Base-by-base conservation (phyloP, 2,797 vertebrate genomes). In the Poliocrania exsul region DNA sequence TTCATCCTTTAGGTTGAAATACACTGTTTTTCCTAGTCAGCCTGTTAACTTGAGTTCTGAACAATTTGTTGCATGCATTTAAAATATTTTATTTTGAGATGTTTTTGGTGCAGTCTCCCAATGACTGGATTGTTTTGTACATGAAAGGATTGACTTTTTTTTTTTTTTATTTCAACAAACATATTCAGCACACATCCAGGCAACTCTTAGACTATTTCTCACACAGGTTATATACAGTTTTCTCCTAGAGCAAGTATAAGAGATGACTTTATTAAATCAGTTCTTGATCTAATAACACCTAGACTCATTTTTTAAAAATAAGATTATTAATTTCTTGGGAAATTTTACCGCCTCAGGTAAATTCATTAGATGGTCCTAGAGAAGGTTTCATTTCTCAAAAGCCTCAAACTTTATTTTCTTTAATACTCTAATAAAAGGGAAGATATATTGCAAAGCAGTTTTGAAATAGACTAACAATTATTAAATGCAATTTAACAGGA, bases 231-330 rank as follows among this genome's bases (percentile, higher is more conserved):
- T 74, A 61, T 56, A 64, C 8, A 35, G 26, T 91, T 92, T 86
- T 82, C 6, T 25, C 19, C 29, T 56, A 24, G 56, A 79, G 35
- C 70, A 89, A 81, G 75, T 86, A 78, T 4, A 92, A 23, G 57
- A 90, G 69, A 66, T 93, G 86, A 92, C 60, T 93, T 95, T 88
- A 93, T 92, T 94, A 64, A 38, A 90, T 88, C 50, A 85, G 1
- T 77, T 74, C 31, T 92, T 83, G 37, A 87, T 95, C 95, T 95
- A 92, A 91, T 94, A 92, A 86, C 80, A 94, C 16, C 35, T 72
- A 77, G 62, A 40, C 33, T 90, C 1, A 54, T 92, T 92, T 93
- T 92, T 81, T 3, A 14, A 70, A 94, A 91, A 73, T 51, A 91
- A 53, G 75, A 69, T 71, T 82, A 91, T 92, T 93, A 91, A 93